A percentile compares a stretch with the other conserved stretches of the same genome.
Conservation (phyloP, 2,888 invertebrate species). For the Rhagonycha fulva region DNA sequence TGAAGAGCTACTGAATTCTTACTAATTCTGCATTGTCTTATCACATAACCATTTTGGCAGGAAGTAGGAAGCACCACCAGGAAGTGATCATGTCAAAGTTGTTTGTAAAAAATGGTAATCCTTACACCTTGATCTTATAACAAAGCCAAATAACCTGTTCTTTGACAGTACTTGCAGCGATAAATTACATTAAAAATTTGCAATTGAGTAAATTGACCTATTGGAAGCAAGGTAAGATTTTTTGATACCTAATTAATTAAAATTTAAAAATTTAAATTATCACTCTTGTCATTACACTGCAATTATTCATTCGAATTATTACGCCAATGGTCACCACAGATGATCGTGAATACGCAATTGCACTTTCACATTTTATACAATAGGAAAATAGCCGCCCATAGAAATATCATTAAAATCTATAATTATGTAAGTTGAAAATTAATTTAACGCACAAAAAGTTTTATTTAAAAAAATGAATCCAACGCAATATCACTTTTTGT, state of each 20-base stretch:
- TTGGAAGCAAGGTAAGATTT: neutral
- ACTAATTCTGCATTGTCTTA: constrained; percentile 1
- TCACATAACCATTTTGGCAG: neutral
- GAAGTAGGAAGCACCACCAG: constrained; percentile 16
- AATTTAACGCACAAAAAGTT: neutral
- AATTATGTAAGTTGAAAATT: neutral
- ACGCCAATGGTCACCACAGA: constrained; percentile 8
- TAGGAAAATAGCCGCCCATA: neutral
- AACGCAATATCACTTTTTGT: neutral
- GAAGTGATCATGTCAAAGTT: constrained; percentile 14
- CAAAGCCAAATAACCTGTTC: neutral
- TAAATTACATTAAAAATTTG: neutral
- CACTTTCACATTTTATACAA: constrained; percentile 17
- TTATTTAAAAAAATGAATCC: neutral
- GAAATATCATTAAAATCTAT: neutral
- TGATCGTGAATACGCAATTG: constrained; percentile 13
- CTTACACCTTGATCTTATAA: neutral
- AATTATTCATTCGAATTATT: constrained; percentile 7
- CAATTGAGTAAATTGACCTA: neutral
- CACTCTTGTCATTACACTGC: neutral
- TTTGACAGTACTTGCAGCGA: neutral
- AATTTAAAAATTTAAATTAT: neutral
- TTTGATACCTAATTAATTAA: neutral
- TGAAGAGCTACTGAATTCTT: constrained; percentile 14
- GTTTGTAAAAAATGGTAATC: neutral